These are phyloP conservation scores for Temnothorax ravouxi DNA, from an alignment of 2,888 invertebrate genomes.

Conservation along the genomic window DNA sequence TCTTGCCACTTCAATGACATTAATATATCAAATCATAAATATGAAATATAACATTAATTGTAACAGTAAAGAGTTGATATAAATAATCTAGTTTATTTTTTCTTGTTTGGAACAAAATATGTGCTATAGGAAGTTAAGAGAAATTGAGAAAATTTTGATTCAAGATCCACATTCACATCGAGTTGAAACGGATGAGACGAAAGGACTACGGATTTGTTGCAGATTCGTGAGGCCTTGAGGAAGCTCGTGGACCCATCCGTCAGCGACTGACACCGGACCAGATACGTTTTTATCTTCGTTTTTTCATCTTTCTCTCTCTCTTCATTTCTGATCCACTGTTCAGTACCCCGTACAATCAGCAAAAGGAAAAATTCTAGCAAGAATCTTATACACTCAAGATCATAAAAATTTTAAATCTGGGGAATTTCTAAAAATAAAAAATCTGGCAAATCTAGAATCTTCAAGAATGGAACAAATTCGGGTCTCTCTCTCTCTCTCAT, in stretches of 20 bases:
- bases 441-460: background rate
- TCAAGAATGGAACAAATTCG: background rate
- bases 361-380: constrained; percentile 64
- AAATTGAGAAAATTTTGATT: background rate
- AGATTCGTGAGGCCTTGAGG: constrained; percentile 76
- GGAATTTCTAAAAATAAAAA: background rate
- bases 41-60: background rate
- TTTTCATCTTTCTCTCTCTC: constrained; percentile 55
- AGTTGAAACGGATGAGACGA: constrained; percentile 59
- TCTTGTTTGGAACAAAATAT: background rate
- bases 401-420: background rate
- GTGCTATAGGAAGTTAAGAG: background rate
- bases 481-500: too few species aligned
- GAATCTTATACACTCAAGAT: background rate
- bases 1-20: background rate
- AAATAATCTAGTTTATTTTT: background rate
- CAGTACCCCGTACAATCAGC: constrained; percentile 51
- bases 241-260: constrained; percentile 81
- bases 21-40: background rate
- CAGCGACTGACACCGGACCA: constrained; percentile 83
- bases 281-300: constrained; percentile 77
- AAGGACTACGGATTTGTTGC: constrained; percentile 51
- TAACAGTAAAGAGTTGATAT: background rate
- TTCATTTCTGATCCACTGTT: constrained; percentile 65
- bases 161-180: background rate